A percentile compares a stretch with the other conserved stretches of the same genome.
These are phyloP conservation scores for Octopus sinensis DNA, from an alignment of 1,140 invertebrate species.

Conservation along the genomic window DNA sequence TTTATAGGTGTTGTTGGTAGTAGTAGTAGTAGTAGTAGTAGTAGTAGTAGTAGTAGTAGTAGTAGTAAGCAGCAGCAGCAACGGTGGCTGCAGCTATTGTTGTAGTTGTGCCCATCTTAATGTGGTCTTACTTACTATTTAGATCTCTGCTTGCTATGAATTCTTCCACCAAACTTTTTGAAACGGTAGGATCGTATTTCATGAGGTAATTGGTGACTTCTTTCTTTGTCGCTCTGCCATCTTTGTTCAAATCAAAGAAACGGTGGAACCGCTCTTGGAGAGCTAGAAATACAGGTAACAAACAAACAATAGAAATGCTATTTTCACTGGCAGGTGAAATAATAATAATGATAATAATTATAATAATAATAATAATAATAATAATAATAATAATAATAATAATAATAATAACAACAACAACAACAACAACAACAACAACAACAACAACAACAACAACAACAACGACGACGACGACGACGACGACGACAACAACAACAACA, in stretches of 20 bases:
- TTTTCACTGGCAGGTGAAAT: slow-evolving; percentile 5
- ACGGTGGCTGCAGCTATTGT: background rate
- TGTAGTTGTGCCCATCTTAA: background rate
- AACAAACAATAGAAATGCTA: background rate
- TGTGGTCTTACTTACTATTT: background rate
- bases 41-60: background rate
- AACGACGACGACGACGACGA: background rate
- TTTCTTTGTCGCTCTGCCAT: background rate
- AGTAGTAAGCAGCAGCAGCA: background rate
- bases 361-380: slow-evolving; percentile 18
- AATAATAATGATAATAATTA: slow-evolving; percentile 10
- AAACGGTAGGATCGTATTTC: slow-evolving; percentile 6
- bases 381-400: slow-evolving; percentile 13
- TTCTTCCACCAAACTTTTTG: background rate
- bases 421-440: background rate
- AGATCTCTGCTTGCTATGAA: slow-evolving; percentile 1
- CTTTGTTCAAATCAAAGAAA: slow-evolving; percentile 22
- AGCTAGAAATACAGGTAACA: slow-evolving; percentile 9
- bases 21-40: slow-evolving; percentile 11
- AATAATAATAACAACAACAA: background rate
- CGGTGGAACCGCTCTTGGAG: slow-evolving; percentile 19
- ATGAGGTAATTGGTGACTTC: slow-evolving; percentile 6
- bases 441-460: background rate
- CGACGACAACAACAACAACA: slow-evolving; percentile 13
- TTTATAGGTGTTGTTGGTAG: background rate